Evolutionary conservation across 2,797 vertebrate genomes (phyloP).

Genomic region (Cuculus canorus): DNA sequence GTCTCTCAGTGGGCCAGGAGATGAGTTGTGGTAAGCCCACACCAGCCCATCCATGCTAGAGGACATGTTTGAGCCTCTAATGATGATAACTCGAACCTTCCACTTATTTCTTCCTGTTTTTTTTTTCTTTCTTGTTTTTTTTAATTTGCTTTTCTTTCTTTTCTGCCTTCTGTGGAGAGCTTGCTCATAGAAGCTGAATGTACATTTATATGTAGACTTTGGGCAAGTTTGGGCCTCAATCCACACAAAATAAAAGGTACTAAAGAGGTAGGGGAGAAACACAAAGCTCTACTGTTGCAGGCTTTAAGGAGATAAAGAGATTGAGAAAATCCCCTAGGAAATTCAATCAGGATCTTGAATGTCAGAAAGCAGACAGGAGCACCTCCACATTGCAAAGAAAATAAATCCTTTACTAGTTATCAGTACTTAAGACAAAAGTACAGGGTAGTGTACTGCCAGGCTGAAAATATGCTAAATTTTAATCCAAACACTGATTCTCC

Average conservation of each 20-base stretch:
- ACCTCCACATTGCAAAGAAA: neutral
- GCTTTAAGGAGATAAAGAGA: conserved; percentile 16
- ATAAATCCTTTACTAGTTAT: neutral
- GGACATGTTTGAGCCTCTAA: neutral
- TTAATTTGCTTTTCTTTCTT: neutral
- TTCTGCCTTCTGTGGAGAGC: neutral
- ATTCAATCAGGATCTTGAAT: neutral
- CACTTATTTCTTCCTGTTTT: neutral
- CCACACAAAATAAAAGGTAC: neutral
- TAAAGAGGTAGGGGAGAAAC: neutral
- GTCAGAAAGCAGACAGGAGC: neutral
- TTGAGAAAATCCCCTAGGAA: conserved; percentile 26
- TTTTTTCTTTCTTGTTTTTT: neutral
- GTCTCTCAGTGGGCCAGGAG: fast-evolving
- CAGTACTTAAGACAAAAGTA: neutral
- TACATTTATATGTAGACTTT: neutral
- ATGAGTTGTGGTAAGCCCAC: neutral
- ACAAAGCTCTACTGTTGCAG: neutral
- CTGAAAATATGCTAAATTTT: neutral
- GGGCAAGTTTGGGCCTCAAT: neutral
- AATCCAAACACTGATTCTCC: neutral
- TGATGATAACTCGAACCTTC: neutral
- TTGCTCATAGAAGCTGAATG: neutral
- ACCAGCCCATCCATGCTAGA: neutral
- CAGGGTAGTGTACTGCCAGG: neutral